Base-by-base conservation (phyloP, 2,888 invertebrate genomes). In the Adelphocoris suturalis region DNA sequence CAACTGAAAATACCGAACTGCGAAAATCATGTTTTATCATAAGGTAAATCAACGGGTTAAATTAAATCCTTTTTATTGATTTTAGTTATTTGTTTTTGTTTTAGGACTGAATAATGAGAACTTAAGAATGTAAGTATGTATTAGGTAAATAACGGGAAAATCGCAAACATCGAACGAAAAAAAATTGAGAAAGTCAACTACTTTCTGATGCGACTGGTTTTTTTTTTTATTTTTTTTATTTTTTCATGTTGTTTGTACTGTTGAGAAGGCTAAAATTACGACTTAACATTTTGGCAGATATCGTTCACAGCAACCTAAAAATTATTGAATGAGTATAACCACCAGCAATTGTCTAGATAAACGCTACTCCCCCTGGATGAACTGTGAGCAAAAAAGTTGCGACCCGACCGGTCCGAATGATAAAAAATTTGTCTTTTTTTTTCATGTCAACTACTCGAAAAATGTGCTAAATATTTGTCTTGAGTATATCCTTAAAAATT, bases 181-280 rank as follows among this genome's bases (percentile, higher is more conserved):
- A 76, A 27, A 76, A 3, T 46, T 37, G 37, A 19, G 16, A 78
- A 78, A 46, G 47, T 78, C 13, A n/a, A 78, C 78, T 78, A 78
- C 78, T 23, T 82, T 68, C 68, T 52, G 23, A 75, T 86, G 75
- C 68, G 86, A 85, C 86, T 75, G 61, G 23, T 86, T 75, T 37
- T 37, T 37, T 2, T 37, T 2, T 37, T 37, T 37, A 4, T 37
- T 37, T 37, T 37, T 37, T 37, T 37, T 37, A 7, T 37, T 37
- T 37, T 37, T 2, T 37, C 7, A n/a, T 37, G 2, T 37, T 37
- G 37, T 89, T 89, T 89, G 89, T 89, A 89, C 89, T 89, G 89
- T 82, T 84, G 76, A 89, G 55, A 89, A 89, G 89, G 89, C 89
- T 82, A 89, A n/a, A n/a, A 84, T 68, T 75, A 55, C 84, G 47